Percentiles rank a stretch among this genome's conserved stretches.
phyloP scores from a whole-genome alignment of 1,140 invertebrate species.

The Pogonomyrmex barbatus region DNA sequence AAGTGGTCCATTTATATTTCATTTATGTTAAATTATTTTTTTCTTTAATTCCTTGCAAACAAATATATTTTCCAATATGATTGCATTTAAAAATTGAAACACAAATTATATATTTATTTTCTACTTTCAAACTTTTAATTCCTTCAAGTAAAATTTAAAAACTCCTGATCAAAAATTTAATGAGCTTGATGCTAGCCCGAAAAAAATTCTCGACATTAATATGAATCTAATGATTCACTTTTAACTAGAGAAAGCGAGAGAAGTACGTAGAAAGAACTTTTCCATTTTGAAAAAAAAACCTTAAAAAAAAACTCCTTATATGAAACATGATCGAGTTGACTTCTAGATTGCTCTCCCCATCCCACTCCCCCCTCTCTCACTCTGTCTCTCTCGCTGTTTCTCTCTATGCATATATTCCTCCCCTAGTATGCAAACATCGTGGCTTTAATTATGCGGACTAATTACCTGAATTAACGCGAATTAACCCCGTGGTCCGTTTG shows the following conservation, averaged over 20 bases:
- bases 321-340: conserved; percentile 18
- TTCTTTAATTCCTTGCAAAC: neutral
- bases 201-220: neutral
- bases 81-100: neutral
- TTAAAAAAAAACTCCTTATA: conserved; percentile 26
- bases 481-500: conserved; percentile 77
- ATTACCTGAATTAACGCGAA: conserved; percentile 80
- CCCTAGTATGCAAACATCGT: conserved; percentile 66
- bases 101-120: neutral
- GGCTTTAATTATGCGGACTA: conserved; percentile 79
- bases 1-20: neutral
- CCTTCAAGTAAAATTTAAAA: neutral
- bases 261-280: neutral
- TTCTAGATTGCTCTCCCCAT: neutral
- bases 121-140: neutral
- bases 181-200: neutral
- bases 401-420: neutral
- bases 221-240: neutral
- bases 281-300: conserved; percentile 57
- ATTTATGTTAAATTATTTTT: neutral
- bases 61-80: neutral
- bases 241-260: neutral
- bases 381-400: neutral
- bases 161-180: neutral
- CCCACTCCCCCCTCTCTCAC: neutral